A percentile compares a stretch with the other conserved stretches of the same genome.
Conservation (phyloP, 2,113 vertebrate genomes). For the Pterocles orientalis region DNA sequence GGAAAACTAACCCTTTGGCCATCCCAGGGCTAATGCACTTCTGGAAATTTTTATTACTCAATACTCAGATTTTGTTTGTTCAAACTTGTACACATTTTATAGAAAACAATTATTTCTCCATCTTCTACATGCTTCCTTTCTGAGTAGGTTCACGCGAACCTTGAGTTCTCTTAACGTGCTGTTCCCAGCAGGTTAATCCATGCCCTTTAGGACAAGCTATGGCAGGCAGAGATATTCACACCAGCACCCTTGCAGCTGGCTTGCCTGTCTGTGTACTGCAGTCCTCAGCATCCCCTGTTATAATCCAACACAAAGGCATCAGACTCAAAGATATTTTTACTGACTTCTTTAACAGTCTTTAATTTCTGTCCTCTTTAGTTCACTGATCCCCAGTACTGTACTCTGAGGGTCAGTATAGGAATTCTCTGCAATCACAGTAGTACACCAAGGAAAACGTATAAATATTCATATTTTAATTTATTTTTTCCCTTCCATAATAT, state of each 20-base stretch:
- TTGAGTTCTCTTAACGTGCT: not conserved
- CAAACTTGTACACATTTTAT: not conserved
- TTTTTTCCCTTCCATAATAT: not conserved
- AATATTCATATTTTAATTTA: not conserved
- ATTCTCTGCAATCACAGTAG: not conserved
- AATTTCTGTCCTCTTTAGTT: not conserved
- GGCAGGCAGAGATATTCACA: not conserved
- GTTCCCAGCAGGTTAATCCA: not conserved
- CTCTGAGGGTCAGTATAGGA: not conserved
- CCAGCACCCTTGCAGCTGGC: not conserved
- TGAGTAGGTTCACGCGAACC: not conserved
- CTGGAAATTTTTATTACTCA: not conserved
- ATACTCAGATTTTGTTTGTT: not conserved
- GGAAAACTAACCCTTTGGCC: not conserved
- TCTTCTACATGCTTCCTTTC: not conserved
- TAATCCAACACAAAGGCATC: not conserved
- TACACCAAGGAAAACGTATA: not conserved
- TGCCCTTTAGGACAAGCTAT: accelerated
- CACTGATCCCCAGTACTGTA: not conserved
- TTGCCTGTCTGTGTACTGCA: not conserved
- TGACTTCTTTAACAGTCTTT: not conserved
- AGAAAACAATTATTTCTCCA: not conserved
- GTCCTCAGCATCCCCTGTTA: not conserved
- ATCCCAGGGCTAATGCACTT: not conserved
- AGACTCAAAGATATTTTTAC: not conserved